phyloP scores from a whole-genome alignment of 2,797 vertebrate genomes.

The Bryconaethiops microstoma region DNA sequence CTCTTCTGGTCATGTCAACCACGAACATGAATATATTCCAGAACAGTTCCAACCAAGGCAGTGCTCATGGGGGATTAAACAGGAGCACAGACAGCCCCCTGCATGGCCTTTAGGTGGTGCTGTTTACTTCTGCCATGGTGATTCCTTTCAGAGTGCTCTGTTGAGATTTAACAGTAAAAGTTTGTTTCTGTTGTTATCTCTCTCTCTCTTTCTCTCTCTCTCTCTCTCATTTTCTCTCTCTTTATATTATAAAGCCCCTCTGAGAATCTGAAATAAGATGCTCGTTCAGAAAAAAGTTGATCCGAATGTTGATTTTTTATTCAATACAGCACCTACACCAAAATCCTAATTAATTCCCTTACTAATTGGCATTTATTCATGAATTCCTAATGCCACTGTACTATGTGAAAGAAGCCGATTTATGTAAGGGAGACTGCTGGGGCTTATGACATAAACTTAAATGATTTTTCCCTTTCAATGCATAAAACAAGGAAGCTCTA shows the following conservation, averaged over 20 bases:
- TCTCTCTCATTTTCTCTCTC: too few relatives aligned
- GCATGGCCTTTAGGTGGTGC: constrained; percentile 28
- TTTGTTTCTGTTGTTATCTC: not conserved
- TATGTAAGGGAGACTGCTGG: not conserved
- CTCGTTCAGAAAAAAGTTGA: not conserved
- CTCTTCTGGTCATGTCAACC: not conserved
- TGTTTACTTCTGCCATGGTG: constrained; percentile 24
- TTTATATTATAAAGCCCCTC: not conserved
- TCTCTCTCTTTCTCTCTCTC: too few relatives aligned
- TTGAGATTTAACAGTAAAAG: constrained; percentile 20
- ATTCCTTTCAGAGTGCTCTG: constrained; percentile 6
- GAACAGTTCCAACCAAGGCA: not conserved
- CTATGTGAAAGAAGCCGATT: not conserved
- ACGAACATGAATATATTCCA: not conserved
- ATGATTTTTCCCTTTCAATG: not conserved
- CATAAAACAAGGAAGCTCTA: not conserved
- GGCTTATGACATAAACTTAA: not conserved
- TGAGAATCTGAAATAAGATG: constrained; percentile 33
- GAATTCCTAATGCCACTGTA: constrained; percentile 18
- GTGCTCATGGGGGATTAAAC: too few relatives aligned
- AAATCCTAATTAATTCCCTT: constrained; percentile 30
- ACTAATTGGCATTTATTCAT: constrained; percentile 43
- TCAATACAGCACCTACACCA: constrained; percentile 21
- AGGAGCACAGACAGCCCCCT: not conserved
- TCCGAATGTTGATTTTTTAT: constrained; percentile 29